These are phyloP conservation scores for Pollimyrus isidori DNA, from an alignment of 2,113 vertebrate species.

Conservation along the genomic window DNA sequence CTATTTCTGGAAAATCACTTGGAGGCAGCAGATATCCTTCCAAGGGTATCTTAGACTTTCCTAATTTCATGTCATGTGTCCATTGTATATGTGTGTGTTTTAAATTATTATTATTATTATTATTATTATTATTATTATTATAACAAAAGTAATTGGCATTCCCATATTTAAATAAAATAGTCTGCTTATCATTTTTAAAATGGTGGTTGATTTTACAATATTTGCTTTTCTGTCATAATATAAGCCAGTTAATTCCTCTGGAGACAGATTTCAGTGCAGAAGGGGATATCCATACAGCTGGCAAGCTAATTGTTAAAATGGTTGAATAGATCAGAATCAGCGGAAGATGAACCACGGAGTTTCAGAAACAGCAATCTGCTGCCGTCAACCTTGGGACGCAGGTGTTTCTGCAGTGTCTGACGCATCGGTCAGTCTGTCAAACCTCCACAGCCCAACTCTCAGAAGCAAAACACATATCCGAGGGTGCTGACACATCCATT, in stretches of 20 bases:
- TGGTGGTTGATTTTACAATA: not conserved
- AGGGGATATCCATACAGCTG: not conserved
- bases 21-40: not conserved
- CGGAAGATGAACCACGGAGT: not conserved
- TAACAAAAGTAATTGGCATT: not conserved
- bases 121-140: not conserved
- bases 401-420: not conserved
- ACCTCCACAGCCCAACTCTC: not conserved
- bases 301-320: not conserved
- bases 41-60: not conserved
- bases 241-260: not conserved
- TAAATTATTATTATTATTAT: too few relatives aligned
- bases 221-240: not conserved
- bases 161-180: not conserved
- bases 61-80: not conserved
- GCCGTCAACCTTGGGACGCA: not conserved
- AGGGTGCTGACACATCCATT: not conserved
- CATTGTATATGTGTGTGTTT: not conserved
- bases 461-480: not conserved
- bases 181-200: not conserved
- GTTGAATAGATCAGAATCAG: not conserved
- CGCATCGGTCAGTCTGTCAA: not conserved
- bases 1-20: not conserved
- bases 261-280: not conserved
- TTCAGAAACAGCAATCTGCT: too few relatives aligned